These are phyloP conservation scores for Kryptolebias marmoratus DNA, from an alignment of 2,113 vertebrate species.

Conservation along the genomic window DNA sequence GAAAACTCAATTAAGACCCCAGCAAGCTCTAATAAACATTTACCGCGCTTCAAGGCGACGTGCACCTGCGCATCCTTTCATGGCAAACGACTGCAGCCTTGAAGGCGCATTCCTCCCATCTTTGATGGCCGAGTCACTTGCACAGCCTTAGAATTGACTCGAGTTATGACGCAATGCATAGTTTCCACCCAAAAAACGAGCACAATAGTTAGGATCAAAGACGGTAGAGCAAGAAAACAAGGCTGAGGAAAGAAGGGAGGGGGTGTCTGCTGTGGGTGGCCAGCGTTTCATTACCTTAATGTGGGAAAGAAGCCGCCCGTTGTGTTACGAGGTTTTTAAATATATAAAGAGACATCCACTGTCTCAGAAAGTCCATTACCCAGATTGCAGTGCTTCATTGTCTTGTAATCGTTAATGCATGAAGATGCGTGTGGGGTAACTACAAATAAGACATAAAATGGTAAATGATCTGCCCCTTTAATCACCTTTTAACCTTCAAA, in stretches of 20 bases:
- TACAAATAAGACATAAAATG: neutral
- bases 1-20: neutral
- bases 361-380: slow-evolving; percentile 27
- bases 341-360: neutral
- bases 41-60: neutral
- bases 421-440: slow-evolving; percentile 17
- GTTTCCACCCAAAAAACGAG: neutral
- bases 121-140: neutral
- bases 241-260: neutral
- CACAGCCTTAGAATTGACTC: neutral
- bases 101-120: neutral
- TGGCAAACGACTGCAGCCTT: neutral
- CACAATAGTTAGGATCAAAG: neutral
- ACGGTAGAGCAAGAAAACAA: neutral
- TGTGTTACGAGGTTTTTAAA: slow-evolving; percentile 1
- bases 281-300: slow-evolving; percentile 8
- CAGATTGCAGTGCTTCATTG: slow-evolving; percentile 21
- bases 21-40: neutral
- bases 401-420: slow-evolving; percentile 26
- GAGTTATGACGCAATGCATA: neutral
- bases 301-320: neutral
- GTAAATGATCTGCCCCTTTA: neutral
- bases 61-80: neutral
- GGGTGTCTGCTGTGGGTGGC: neutral
- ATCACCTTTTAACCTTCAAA: neutral